Percentiles rank a stretch among this genome's conserved stretches.
phyloP scores from a whole-genome alignment of 2,113 vertebrate species.

The Salvator merianae region DNA sequence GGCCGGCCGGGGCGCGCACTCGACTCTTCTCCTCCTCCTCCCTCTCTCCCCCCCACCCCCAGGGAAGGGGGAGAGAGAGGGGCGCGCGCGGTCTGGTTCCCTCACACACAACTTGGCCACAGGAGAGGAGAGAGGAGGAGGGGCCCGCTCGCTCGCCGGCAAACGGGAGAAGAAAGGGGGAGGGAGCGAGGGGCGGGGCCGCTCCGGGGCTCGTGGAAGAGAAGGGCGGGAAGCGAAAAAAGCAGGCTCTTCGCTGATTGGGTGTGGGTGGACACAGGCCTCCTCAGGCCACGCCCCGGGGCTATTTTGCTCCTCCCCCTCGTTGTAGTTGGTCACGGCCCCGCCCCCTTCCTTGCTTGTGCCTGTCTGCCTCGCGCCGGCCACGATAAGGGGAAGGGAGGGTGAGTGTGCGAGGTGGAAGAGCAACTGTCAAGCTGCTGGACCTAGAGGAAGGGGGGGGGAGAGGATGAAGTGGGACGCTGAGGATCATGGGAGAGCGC shows the following conservation, averaged over 20 bases:
- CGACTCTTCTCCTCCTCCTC: background rate
- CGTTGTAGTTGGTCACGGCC: no score
- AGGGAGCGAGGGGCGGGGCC: background rate
- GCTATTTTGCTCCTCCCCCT: no score
- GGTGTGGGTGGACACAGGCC: background rate
- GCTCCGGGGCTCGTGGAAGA: slow-evolving; percentile 26
- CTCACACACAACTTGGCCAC: background rate
- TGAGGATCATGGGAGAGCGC: slow-evolving; percentile 17
- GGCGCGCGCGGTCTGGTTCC: background rate
- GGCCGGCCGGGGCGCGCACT: background rate
- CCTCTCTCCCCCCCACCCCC: background rate
- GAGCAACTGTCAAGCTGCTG: slow-evolving; percentile 3
- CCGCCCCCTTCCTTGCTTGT: slow-evolving; percentile 17
- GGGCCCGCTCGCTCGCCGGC: slow-evolving; percentile 7
- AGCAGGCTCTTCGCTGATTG: background rate
- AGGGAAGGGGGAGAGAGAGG: background rate
- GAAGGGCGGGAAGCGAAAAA: background rate
- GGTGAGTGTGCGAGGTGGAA: background rate
- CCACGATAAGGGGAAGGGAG: background rate
- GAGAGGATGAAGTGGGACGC: background rate
- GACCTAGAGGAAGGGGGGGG: background rate
- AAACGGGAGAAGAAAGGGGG: slow-evolving; percentile 4
- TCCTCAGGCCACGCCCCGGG: background rate
- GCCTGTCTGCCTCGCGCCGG: slow-evolving; percentile 7
- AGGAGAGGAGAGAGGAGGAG: background rate